Percentiles rank a stretch among this genome's conserved stretches.
Evolutionary conservation across 2,797 vertebrate species (phyloP).

Genomic region (Philypnodon macrostomus): DNA sequence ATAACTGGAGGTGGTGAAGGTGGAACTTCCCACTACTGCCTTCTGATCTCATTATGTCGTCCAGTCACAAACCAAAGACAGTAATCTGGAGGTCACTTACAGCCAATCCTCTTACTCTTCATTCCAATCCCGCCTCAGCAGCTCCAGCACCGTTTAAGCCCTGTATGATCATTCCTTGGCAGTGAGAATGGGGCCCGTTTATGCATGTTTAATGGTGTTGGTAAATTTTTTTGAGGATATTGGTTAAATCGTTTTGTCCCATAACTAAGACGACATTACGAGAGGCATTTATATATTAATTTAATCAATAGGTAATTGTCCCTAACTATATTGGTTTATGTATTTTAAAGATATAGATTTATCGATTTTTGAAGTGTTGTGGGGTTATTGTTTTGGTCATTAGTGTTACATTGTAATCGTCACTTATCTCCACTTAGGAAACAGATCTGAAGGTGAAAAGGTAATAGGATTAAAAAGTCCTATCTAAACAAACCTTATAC

Average conservation of each 20-base stretch:
- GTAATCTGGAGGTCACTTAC: conserved; percentile 52
- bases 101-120: conserved; percentile 55
- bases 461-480: neutral
- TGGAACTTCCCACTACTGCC: neutral
- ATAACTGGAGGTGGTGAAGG: too few species aligned
- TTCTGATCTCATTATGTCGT: conserved; percentile 16
- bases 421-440: neutral
- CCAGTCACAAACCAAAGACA: conserved; percentile 35
- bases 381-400: neutral
- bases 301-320: too few species aligned
- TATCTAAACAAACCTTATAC: neutral
- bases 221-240: too few species aligned
- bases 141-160: conserved; percentile 44
- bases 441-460: neutral
- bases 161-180: conserved; percentile 20
- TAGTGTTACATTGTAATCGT: neutral
- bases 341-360: too few species aligned
- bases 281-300: too few species aligned
- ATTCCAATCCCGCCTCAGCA: conserved; percentile 42
- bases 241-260: neutral
- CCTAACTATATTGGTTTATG: too few species aligned
- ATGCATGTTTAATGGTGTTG: neutral
- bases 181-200: neutral
- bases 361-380: neutral
- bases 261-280: too few species aligned